Percentiles rank a stretch among this genome's conserved stretches.
Conservation (phyloP, 1,140 invertebrate genomes). For the Gryllus bimaculatus region DNA sequence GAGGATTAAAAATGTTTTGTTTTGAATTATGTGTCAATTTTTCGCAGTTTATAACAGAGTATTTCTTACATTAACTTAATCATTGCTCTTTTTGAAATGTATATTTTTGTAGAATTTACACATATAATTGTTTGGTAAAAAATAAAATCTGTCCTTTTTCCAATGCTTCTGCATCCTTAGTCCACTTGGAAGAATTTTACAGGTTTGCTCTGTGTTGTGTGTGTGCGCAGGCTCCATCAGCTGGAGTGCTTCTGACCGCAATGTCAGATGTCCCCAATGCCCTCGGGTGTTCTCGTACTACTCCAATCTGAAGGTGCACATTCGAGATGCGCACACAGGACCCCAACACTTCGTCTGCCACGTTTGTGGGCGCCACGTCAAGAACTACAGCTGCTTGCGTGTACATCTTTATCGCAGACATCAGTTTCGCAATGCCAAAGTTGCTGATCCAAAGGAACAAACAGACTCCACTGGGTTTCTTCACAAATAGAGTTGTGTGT, state of each 20-base stretch:
- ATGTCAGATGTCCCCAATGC: conserved; percentile 39
- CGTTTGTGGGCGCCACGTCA: conserved; percentile 46
- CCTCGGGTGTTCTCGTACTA: conserved; percentile 47
- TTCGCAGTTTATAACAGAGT: too few relatives aligned
- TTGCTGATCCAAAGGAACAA: neutral
- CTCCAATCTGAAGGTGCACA: conserved; percentile 49
- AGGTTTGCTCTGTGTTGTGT: neutral
- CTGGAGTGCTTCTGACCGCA: neutral
- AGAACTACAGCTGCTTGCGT: conserved; percentile 46
- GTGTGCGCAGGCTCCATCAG: neutral
- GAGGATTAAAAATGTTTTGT: too few relatives aligned
- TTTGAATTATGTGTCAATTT: too few relatives aligned
- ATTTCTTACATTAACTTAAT: too few relatives aligned
- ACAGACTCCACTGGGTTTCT: too few relatives aligned
- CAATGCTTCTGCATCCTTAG: neutral
- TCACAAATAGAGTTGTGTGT: too few relatives aligned
- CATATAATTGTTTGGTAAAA: neutral
- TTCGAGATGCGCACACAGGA: conserved; percentile 45
- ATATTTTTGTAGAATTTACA: neutral
- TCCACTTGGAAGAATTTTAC: too few relatives aligned
- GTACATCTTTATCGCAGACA: conserved; percentile 44
- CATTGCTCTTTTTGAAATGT: too few relatives aligned
- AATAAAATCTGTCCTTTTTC: neutral
- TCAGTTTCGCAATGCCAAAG: neutral
- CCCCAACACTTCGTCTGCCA: conserved; percentile 38